Percentiles rank a stretch among this genome's conserved stretches.
Evolutionary conservation across 92 coral and sea anemone species (phyloP).

Genomic region (Epizoanthus ramosus): DNA sequence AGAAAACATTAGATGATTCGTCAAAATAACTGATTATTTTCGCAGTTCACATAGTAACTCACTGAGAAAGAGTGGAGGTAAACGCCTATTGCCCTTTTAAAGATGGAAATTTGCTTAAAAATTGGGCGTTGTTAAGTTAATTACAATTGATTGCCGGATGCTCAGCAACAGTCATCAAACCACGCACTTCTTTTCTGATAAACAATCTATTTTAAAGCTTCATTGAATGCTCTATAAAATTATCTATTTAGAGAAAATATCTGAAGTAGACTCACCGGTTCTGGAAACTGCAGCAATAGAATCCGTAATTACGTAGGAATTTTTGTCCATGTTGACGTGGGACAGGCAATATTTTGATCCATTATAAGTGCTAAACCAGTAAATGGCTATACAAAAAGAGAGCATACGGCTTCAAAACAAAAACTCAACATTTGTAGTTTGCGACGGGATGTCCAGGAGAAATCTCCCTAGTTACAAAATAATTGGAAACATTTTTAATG

Average conservation of each 20-base stretch:
- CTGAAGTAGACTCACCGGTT: conserved; percentile 19
- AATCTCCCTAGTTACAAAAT: too few species aligned
- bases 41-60: too few species aligned
- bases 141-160: background rate
- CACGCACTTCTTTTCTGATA: background rate
- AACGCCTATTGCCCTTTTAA: background rate
- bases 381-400: background rate
- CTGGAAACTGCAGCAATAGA: background rate
- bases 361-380: background rate
- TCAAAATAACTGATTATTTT: too few species aligned
- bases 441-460: background rate
- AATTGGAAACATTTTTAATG: conserved; percentile 9
- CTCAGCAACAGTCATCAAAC: conserved; percentile 17
- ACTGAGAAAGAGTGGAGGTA: too few species aligned
- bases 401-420: background rate
- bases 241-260: conserved; percentile 1
- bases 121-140: conserved; percentile 4
- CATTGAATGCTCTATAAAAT: background rate
- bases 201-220: background rate
- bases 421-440: background rate
- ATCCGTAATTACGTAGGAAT: background rate
- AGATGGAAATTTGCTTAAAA: conserved; percentile 4
- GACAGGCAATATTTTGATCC: background rate
- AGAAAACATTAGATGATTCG: too few species aligned
- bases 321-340: background rate